A percentile compares a stretch with the other conserved stretches of the same genome.
Evolutionary conservation across 2,113 vertebrate species (phyloP).

Genomic region (Saimiri boliviensis): DNA sequence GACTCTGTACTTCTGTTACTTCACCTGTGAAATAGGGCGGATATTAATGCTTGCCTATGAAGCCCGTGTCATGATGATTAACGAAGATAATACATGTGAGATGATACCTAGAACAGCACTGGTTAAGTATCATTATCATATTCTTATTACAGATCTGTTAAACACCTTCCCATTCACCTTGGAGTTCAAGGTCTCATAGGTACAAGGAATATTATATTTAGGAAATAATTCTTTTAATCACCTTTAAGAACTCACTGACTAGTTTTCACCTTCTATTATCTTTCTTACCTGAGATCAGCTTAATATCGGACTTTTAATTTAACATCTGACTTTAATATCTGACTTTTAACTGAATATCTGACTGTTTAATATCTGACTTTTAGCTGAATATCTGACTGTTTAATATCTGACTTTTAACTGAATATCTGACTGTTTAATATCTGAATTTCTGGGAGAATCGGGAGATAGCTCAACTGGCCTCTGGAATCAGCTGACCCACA

Average conservation of each 20-base stretch:
- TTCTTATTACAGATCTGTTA: not conserved
- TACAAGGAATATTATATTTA: not conserved
- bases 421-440: not conserved
- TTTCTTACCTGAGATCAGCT: not conserved
- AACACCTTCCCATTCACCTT: not conserved
- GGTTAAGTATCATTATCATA: no score
- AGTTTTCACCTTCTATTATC: not conserved
- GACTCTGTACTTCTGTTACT: not conserved
- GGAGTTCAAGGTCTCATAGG: not conserved
- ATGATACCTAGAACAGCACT: accelerated
- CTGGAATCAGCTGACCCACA: not conserved
- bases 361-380: not conserved
- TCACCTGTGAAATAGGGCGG: not conserved
- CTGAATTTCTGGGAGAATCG: not conserved
- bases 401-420: not conserved
- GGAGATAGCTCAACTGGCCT: not conserved
- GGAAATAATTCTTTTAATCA: not conserved
- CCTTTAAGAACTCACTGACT: not conserved
- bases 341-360: not conserved
- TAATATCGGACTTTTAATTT: not conserved
- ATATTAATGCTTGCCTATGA: not conserved
- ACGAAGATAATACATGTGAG: not conserved
- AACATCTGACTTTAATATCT: not conserved
- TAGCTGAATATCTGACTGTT: not conserved
- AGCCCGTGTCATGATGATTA: not conserved